Evolutionary conservation across 1,140 invertebrate genomes (phyloP).

Genomic region (Bathynomus jamesi): DNA sequence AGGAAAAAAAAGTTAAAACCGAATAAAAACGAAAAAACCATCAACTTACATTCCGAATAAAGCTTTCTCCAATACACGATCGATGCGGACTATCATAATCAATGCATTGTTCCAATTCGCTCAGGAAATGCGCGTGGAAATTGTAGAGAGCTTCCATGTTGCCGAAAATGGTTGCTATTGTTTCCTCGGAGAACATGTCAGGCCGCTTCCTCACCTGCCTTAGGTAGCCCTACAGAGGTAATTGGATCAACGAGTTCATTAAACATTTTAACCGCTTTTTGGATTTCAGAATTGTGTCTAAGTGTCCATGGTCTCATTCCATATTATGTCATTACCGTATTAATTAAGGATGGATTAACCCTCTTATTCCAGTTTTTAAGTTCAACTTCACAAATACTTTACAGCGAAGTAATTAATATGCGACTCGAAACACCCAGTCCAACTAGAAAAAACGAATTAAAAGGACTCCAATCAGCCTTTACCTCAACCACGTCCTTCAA

Average conservation of each 20-base stretch:
- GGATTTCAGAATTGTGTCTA: too few relatives aligned
- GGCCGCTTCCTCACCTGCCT: conserved; percentile 60
- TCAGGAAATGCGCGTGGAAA: conserved; percentile 64
- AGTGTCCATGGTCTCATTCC: too few relatives aligned
- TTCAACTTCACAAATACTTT: too few relatives aligned
- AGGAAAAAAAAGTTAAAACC: background rate
- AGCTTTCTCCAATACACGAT: conserved; percentile 64
- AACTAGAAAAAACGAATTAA: too few relatives aligned
- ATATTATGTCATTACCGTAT: too few relatives aligned
- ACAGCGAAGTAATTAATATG: too few relatives aligned
- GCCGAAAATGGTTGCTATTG: conserved; percentile 65
- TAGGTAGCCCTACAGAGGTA: conserved; percentile 62
- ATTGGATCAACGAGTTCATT: too few relatives aligned
- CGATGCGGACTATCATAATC: conserved; percentile 58
- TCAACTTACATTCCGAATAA: conserved; percentile 60
- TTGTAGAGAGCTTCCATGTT: conserved; percentile 66
- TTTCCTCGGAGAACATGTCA: conserved; percentile 66
- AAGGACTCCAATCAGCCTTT: conserved; percentile 17
- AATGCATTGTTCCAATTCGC: conserved; percentile 58
- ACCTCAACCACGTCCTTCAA: conserved; percentile 63
- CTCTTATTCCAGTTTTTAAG: too few relatives aligned
- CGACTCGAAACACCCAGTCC: too few relatives aligned
- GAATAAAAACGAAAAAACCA: too few relatives aligned
- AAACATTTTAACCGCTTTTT: too few relatives aligned
- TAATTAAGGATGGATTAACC: too few relatives aligned